These are phyloP conservation scores for Craterocephalus amniculus DNA, from an alignment of 2,797 vertebrate species.

Conservation along the genomic window DNA sequence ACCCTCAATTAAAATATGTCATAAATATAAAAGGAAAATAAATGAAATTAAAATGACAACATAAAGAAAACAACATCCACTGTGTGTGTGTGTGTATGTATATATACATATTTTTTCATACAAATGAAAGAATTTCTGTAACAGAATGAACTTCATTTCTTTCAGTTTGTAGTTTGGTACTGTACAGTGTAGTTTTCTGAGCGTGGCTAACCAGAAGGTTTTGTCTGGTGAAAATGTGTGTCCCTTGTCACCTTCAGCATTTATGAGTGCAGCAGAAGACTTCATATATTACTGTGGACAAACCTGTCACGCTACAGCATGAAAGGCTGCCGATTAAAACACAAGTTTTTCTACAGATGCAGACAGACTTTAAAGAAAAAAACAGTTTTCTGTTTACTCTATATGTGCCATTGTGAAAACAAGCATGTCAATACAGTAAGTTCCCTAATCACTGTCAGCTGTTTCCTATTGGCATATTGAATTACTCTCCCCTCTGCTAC, in stretches of 20 bases:
- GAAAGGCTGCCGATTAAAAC: background rate
- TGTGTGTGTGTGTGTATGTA: too few species aligned
- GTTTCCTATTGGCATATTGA: slow-evolving; percentile 57
- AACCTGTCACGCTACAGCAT: background rate
- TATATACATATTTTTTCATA: too few species aligned
- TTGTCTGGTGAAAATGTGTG: background rate
- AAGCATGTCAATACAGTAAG: slow-evolving; percentile 38
- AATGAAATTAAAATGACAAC: too few species aligned
- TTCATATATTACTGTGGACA: background rate
- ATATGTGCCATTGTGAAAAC: slow-evolving; percentile 38
- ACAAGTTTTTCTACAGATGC: slow-evolving; percentile 6
- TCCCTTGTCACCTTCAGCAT: background rate
- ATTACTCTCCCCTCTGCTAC: slow-evolving; percentile 37
- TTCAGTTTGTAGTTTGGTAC: too few species aligned
- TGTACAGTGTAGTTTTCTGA: too few species aligned
- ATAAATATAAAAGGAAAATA: too few species aligned
- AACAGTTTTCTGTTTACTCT: slow-evolving; percentile 25
- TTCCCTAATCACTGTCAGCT: slow-evolving; percentile 51
- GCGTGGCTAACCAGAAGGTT: too few species aligned
- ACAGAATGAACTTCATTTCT: too few species aligned
- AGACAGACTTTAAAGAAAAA: slow-evolving; percentile 12
- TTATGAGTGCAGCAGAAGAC: slow-evolving; percentile 10
- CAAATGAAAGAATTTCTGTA: too few species aligned
- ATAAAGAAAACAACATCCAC: too few species aligned
- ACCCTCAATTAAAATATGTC: too few species aligned